Conservation (phyloP, 1,140 invertebrate genomes). For the Pseudomyrmex gracilis region DNA sequence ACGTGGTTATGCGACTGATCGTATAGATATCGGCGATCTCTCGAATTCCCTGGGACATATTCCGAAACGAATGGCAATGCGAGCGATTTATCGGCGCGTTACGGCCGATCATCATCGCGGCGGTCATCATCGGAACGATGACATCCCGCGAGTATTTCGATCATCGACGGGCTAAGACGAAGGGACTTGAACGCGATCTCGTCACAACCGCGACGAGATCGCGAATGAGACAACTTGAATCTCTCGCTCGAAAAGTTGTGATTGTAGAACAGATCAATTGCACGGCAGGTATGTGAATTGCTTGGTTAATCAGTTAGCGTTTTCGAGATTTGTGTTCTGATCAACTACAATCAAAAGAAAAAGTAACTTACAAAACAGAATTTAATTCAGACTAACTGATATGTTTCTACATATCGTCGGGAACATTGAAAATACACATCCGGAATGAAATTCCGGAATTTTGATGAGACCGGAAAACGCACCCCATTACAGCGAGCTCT, state of each 20-base stretch:
- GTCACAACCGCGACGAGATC: neutral
- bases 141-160: slow-evolving; percentile 1
- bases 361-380: too few species aligned
- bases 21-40: slow-evolving; percentile 40
- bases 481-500: too few species aligned
- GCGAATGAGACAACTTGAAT: too few species aligned
- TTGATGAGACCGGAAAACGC: neutral
- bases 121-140: slow-evolving; percentile 34
- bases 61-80: slow-evolving; percentile 40
- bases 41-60: slow-evolving; percentile 43
- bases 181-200: neutral
- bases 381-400: too few species aligned
- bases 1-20: slow-evolving; percentile 56
- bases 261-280: too few species aligned
- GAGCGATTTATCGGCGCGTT: slow-evolving; percentile 37
- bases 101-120: slow-evolving; percentile 14
- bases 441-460: neutral
- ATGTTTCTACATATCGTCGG: neutral
- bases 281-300: too few species aligned
- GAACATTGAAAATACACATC: slow-evolving; percentile 9
- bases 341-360: neutral
- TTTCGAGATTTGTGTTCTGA: neutral
- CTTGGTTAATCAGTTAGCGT: too few species aligned
- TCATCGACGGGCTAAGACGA: slow-evolving; percentile 13
- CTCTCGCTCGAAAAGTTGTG: too few species aligned